A percentile compares a stretch with the other conserved stretches of the same genome.
These are phyloP conservation scores for Cheilosia variabilis DNA, from an alignment of 2,888 invertebrate species.

Conservation along the genomic window DNA sequence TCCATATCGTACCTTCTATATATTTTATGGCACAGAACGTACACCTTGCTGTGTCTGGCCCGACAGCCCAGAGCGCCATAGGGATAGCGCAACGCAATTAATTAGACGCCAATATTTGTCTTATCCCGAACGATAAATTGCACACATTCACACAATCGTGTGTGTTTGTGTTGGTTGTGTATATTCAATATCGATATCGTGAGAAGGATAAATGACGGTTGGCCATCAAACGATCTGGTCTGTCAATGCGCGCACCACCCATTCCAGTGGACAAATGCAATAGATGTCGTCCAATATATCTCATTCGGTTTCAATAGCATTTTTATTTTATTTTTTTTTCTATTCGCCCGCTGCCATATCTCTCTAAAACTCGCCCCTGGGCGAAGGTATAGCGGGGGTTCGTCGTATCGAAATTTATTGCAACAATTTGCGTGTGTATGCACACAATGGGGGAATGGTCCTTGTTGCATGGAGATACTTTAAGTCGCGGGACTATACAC, in stretches of 20 bases:
- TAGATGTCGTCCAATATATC: constrained; percentile 75
- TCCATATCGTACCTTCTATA: constrained; percentile 17
- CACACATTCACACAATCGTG: constrained; percentile 16
- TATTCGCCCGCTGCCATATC: constrained; percentile 32
- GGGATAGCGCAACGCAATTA: constrained; percentile 62
- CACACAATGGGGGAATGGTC: constrained; percentile 57
- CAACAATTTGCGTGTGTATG: constrained; percentile 65
- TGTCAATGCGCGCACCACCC: constrained; percentile 57
- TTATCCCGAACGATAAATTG: constrained; percentile 72
- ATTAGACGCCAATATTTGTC: constrained; percentile 75
- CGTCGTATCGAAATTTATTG: constrained; percentile 69
- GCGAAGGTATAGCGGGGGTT: constrained; percentile 17
- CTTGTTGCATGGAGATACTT: constrained; percentile 56
- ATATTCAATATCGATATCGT: constrained; percentile 63
- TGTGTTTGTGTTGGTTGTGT: constrained; percentile 15
- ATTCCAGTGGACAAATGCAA: constrained; percentile 48
- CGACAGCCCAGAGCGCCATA: background rate
- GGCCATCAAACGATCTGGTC: constrained; percentile 67
- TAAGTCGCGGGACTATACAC: constrained; percentile 28
- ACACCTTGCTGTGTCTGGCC: constrained; percentile 56
- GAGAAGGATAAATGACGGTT: constrained; percentile 75
- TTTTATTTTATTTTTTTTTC: constrained; percentile 6
- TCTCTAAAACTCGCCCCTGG: constrained; percentile 51
- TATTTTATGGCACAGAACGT: constrained; percentile 48
- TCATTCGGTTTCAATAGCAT: constrained; percentile 73